Base-by-base conservation (phyloP, 1,140 invertebrate species). In the Drosophila jambulina region DNA sequence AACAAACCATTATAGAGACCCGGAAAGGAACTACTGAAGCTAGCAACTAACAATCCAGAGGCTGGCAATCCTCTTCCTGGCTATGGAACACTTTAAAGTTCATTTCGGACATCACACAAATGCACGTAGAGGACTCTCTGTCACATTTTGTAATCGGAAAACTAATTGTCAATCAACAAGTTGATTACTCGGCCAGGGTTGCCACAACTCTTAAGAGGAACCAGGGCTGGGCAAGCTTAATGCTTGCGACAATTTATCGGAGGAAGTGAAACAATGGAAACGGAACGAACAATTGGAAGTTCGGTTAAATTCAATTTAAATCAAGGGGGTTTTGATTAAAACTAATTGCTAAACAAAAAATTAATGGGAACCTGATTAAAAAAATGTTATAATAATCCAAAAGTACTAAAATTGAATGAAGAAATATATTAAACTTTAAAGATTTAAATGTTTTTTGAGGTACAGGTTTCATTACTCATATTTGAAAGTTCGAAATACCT, bases 21-120 rank as follows among this genome's bases (percentile, higher is more conserved):
- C 19, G n/a, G 36, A 45, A 34, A 45, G 40, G 32, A 15, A 23
- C 21, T 9, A 21, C 19, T 7, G 13, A 21, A 21, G 32, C 8
- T 19, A 19, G 2, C 0, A 63, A 68, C 85, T 75, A 59, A 90
- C 84, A 90, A 34, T 88, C 77, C 27, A 87, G 10, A 4, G 77
- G 80, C 38, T 48, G 51, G 8, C 8, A 36, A 23, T 54, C 51
- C 13, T 56, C 53, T 25, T 38, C 53, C 3, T 12, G 34, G 21
- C 1, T n/a, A 3, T 4, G 15, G 5, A 38, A 40, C 4, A 10
- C 5, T 2, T 12, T 7, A 7, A 56, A 25, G 21, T 38, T 38
- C 34, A 56, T 38, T 23, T 56, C 17, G 34, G 15, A 7, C 1
- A 32, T n/a, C 3, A 12, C 2, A 25, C 19, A 38, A 36, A 7